Conservation (phyloP, 2,797 vertebrate genomes). For the Varecia variegata region DNA sequence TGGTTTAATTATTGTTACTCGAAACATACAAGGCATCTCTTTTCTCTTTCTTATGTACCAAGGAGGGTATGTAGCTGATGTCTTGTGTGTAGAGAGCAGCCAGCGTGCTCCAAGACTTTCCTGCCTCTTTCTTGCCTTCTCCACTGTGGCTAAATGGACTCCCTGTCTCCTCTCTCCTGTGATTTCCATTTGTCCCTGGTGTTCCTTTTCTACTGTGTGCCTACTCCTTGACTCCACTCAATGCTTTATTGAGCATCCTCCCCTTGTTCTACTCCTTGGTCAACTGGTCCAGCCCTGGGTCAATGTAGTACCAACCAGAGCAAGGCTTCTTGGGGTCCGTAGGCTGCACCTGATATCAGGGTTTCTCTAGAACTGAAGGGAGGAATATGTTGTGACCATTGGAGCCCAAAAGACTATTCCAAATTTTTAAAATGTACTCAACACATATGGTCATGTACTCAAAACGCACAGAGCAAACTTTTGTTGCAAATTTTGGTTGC, state of each 20-base stretch:
- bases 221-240: not conserved
- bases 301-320: not conserved
- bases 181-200: not conserved
- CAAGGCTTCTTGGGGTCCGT: not conserved
- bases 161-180: not conserved
- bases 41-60: not conserved
- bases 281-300: not conserved
- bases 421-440: not conserved
- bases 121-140: not conserved
- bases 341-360: not conserved
- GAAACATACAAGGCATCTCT: not conserved
- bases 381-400: not conserved
- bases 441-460: not conserved
- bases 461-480: not conserved
- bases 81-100: not conserved
- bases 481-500: not conserved
- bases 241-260: not conserved
- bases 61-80: not conserved
- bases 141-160: not conserved
- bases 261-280: not conserved
- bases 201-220: not conserved
- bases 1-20: slow-evolving; percentile 18
- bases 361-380: not conserved
- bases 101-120: not conserved
- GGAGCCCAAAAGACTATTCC: not conserved